These are phyloP conservation scores for Marcusenius ussheri DNA, from an alignment of 2,113 vertebrate species.

Conservation along the genomic window DNA sequence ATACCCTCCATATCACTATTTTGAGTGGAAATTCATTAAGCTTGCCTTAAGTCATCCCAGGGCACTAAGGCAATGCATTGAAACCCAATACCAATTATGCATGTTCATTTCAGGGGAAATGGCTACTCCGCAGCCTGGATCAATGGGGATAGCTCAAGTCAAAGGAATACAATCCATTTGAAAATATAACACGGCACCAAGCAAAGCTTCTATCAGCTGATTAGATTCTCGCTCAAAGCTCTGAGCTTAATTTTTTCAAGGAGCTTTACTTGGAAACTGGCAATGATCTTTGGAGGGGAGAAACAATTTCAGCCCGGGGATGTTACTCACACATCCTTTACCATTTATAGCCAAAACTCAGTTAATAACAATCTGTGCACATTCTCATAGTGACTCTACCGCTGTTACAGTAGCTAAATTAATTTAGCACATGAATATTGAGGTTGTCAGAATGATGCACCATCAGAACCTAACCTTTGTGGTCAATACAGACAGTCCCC, in stretches of 20 bases:
- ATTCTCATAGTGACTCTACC: neutral
- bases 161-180: slow-evolving; percentile 56
- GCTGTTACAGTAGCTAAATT: neutral
- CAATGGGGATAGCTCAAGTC: slow-evolving; percentile 64
- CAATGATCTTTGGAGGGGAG: neutral
- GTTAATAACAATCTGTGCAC: neutral
- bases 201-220: slow-evolving; percentile 31
- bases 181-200: slow-evolving; percentile 46
- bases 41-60: slow-evolving; percentile 59
- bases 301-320: neutral
- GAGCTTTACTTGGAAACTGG: neutral
- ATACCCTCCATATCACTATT: slow-evolving; percentile 65
- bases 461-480: neutral
- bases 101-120: slow-evolving; percentile 66
- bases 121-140: slow-evolving; percentile 57
- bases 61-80: slow-evolving; percentile 58
- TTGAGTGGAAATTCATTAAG: slow-evolving; percentile 70
- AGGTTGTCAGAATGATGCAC: neutral
- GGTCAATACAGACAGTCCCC: neutral
- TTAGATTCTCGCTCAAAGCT: slow-evolving; percentile 11
- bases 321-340: neutral
- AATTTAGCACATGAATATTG: neutral
- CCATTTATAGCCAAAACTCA: neutral
- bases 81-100: slow-evolving; percentile 68
- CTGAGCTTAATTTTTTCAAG: slow-evolving; percentile 14